phyloP scores from a whole-genome alignment of 2,888 invertebrate genomes.

The Mimas tiliae region DNA sequence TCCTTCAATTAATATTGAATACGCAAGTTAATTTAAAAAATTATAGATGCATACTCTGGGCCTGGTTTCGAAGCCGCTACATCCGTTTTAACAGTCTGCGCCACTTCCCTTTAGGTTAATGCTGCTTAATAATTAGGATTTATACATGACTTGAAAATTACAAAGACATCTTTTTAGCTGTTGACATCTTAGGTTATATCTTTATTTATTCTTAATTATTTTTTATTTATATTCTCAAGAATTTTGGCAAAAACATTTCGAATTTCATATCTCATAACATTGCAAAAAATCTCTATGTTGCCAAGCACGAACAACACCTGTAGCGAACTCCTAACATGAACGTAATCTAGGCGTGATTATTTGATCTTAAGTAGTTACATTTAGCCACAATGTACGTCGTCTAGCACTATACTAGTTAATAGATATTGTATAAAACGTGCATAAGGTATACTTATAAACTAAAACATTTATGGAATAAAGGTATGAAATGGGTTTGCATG shows the following conservation, averaged over 20 bases:
- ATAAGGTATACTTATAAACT: neutral
- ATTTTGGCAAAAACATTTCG: neutral
- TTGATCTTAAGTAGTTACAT: slow-evolving; percentile 6
- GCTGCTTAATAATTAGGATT: no score
- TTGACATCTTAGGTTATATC: neutral
- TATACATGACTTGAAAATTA: neutral
- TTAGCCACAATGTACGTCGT: neutral
- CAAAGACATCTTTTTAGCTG: neutral
- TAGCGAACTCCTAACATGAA: slow-evolving; percentile 12
- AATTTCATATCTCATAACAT: neutral
- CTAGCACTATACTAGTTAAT: neutral
- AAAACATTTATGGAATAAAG: neutral
- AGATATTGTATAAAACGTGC: neutral
- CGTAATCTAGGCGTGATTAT: slow-evolving; percentile 14
- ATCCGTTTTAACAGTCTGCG: no score
- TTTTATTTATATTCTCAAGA: neutral
- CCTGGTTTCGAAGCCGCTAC: no score
- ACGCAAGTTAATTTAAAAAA: no score
- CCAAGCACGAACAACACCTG: slow-evolving; percentile 11
- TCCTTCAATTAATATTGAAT: no score
- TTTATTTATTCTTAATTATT: neutral
- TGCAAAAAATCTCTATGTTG: neutral
- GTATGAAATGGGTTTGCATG: neutral
- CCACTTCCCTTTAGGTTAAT: no score
- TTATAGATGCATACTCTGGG: no score